Conservation (phyloP, 2,888 invertebrate species). For the Cheilosia soror region DNA sequence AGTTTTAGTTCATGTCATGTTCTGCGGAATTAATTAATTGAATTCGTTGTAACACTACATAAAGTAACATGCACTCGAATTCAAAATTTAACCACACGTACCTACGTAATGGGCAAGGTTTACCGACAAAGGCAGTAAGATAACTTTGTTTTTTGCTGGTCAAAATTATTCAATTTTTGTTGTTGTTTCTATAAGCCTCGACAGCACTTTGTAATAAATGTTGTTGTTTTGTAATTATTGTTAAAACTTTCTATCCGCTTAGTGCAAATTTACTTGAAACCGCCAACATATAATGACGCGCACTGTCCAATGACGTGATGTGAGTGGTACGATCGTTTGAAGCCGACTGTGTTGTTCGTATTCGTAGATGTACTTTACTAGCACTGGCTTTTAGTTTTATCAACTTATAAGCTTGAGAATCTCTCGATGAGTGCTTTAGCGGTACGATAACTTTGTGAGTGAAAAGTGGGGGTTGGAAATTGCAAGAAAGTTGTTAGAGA, state of each 20-base stretch:
- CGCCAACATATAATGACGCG: constrained; percentile 3
- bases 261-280: constrained; percentile 29
- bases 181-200: constrained; percentile 3
- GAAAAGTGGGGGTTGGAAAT: background rate
- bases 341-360: constrained; percentile 51
- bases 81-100: constrained; percentile 1
- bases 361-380: background rate
- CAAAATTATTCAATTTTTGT: constrained; percentile 43
- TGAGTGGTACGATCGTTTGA: constrained; percentile 54
- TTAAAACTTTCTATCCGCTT: constrained; percentile 44
- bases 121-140: background rate
- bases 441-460: constrained; percentile 1
- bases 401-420: constrained; percentile 43
- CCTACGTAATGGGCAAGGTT: background rate
- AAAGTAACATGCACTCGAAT: constrained; percentile 1
- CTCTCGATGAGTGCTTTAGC: constrained; percentile 4
- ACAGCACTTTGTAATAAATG: background rate
- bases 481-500: background rate
- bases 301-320: background rate
- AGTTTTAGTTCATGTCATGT: background rate
- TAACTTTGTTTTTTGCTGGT: background rate
- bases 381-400: constrained; percentile 23
- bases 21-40: constrained; percentile 24
- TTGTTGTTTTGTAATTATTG: constrained; percentile 8
- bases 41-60: constrained; percentile 5